Base-by-base conservation (phyloP, 2,888 invertebrate genomes). In the Patella ulyssiponensis region DNA sequence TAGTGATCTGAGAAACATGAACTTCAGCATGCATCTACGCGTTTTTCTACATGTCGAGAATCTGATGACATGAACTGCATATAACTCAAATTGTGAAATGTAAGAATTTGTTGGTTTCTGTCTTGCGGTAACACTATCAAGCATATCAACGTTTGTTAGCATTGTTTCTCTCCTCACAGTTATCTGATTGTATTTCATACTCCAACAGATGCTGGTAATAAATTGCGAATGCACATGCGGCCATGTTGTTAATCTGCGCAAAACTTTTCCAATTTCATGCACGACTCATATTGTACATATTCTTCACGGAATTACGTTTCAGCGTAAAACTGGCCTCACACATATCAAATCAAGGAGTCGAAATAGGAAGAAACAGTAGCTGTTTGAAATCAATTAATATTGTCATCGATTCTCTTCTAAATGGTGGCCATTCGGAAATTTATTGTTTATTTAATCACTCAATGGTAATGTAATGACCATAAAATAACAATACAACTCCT, bases 151-250 rank as follows among this genome's bases (percentile, higher is more conserved):
- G 23, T 64, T 64, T 23, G 20, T n/a, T 64, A 64, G 64, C 64
- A 64, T 64, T 64, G 64, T 64, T 64, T 64, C 20, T 44, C 9
- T 44, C 44, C 44, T 64, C 64, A 11, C 9, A 14, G 20, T 64
- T 64, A 64, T 64, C 64, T 64, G 64, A 64, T 64, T 23, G 20
- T 20, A n/a, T 64, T 64, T 64, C 64, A 64, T 23, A 64, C 64
- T 3, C 17, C 64, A 20, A 23, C 64, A 64, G 23, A 64, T 64
- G 64, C 23, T 64, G 64, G 64, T 64, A 20, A 20, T 64, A 64
- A 64, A 64, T 64, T 23, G 20, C 12, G 23, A 23, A 64, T 20
- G 58, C 17, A 58, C 58, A 64, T 64, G 64, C 20, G 23, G 58
- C 17, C 17, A 58, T 17, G 58, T 11, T 20, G 23, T 64, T 64